Percentiles rank a stretch among this genome's conserved stretches.
Evolutionary conservation across 2,888 invertebrate genomes (phyloP).

Genomic region (Microplitis manilae): DNA sequence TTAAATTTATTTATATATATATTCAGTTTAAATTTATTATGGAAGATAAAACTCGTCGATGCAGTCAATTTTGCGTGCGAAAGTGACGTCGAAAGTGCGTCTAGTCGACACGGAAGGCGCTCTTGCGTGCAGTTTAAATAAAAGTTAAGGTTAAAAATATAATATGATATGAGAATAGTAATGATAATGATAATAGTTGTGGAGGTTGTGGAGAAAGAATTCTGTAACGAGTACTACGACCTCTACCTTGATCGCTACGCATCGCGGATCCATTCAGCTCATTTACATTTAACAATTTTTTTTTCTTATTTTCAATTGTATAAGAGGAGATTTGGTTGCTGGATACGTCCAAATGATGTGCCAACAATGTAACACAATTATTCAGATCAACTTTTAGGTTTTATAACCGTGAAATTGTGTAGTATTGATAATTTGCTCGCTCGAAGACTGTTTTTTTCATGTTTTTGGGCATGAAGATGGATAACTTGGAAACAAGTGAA

Average conservation of each 20-base stretch:
- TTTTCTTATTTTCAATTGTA: slow-evolving; percentile 38
- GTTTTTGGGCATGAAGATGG: no score
- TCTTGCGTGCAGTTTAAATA: slow-evolving; percentile 28
- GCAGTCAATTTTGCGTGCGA: slow-evolving; percentile 33
- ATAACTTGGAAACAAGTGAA: no score
- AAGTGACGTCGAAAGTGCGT: slow-evolving; percentile 46
- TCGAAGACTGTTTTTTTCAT: neutral
- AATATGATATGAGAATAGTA: neutral
- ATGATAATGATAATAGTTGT: neutral
- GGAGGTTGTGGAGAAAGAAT: slow-evolving; percentile 22
- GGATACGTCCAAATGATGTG: slow-evolving; percentile 48
- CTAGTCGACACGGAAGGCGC: slow-evolving; percentile 27
- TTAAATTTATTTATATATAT: neutral
- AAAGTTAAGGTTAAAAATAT: neutral
- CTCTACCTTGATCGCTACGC: slow-evolving; percentile 59
- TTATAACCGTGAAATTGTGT: neutral
- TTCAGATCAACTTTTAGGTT: neutral
- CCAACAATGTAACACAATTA: slow-evolving; percentile 28
- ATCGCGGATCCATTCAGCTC: slow-evolving; percentile 61
- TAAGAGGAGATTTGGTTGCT: slow-evolving; percentile 60
- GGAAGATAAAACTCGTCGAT: slow-evolving; percentile 23
- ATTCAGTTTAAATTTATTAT: neutral
- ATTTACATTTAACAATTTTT: slow-evolving; percentile 64
- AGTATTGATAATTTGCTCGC: neutral
- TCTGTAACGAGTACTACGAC: slow-evolving; percentile 49